phyloP scores from a whole-genome alignment of 2,888 invertebrate genomes.

The Lacanobia wlatinum region DNA sequence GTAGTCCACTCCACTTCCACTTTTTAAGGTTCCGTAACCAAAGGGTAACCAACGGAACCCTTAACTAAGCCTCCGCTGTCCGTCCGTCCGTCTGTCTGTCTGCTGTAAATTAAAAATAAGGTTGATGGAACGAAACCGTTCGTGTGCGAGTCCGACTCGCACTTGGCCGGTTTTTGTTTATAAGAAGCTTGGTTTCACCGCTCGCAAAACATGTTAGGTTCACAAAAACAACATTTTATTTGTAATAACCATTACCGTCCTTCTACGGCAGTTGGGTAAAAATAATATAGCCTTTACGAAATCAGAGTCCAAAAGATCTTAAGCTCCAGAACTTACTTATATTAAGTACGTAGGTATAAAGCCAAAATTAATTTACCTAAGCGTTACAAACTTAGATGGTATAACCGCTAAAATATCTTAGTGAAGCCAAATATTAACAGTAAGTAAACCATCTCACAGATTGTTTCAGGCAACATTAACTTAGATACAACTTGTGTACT shows the following conservation, averaged over 20 bases:
- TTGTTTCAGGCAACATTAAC: slow-evolving; percentile 26
- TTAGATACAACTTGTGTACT: not conserved
- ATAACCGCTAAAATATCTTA: slow-evolving; percentile 3
- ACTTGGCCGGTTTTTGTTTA: too few species aligned
- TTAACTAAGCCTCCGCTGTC: too few species aligned
- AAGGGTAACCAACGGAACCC: too few species aligned
- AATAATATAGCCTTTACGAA: not conserved
- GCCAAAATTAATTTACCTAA: slow-evolving; percentile 15
- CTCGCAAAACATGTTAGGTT: not conserved
- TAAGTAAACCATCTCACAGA: slow-evolving; percentile 16
- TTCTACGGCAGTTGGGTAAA: too few species aligned
- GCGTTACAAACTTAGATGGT: slow-evolving; percentile 13
- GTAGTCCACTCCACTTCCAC: too few species aligned
- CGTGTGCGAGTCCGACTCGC: too few species aligned
- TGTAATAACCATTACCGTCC: too few species aligned
- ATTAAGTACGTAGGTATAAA: not conserved
- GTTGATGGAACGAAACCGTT: too few species aligned
- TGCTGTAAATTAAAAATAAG: too few species aligned
- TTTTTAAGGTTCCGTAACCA: too few species aligned
- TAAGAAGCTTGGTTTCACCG: not conserved
- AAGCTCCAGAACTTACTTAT: slow-evolving; percentile 8
- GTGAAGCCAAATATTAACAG: slow-evolving; percentile 15
- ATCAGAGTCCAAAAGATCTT: not conserved
- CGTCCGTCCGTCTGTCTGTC: too few species aligned
- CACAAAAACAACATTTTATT: too few species aligned